Conservation (phyloP, 2,888 invertebrate genomes). For the Actias luna region DNA sequence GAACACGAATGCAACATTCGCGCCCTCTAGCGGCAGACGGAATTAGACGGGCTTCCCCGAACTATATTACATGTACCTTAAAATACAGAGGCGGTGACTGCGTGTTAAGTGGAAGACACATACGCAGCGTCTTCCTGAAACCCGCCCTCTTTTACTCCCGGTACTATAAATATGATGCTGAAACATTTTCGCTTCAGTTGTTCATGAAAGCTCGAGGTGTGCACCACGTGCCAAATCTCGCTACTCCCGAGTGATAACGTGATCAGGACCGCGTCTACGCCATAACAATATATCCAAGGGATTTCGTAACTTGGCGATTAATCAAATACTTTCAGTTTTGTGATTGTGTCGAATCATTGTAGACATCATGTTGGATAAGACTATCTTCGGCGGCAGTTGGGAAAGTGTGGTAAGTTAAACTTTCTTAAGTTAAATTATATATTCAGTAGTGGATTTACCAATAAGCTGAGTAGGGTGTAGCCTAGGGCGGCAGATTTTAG, state of each 20-base stretch:
- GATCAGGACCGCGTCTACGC: slow-evolving; percentile 50
- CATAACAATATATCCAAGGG: slow-evolving; percentile 30
- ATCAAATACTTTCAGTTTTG: slow-evolving; percentile 38
- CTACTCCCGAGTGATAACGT: slow-evolving; percentile 62
- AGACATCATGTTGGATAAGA: slow-evolving; percentile 72
- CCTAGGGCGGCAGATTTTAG: no score
- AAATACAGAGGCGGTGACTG: slow-evolving; percentile 65
- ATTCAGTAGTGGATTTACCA: no score
- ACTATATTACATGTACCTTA: slow-evolving; percentile 59
- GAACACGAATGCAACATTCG: slow-evolving; percentile 37
- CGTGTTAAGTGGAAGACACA: slow-evolving; percentile 64
- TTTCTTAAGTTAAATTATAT: background rate
- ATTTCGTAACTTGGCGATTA: slow-evolving; percentile 42
- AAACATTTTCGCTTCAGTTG: slow-evolving; percentile 69
- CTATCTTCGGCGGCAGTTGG: slow-evolving; percentile 73
- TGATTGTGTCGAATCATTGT: slow-evolving; percentile 45
- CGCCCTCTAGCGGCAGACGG: slow-evolving; percentile 37
- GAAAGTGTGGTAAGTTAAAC: slow-evolving; percentile 73
- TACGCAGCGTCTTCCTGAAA: slow-evolving; percentile 66
- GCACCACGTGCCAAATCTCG: slow-evolving; percentile 64
- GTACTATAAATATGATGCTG: slow-evolving; percentile 74
- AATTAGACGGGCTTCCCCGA: slow-evolving; percentile 75
- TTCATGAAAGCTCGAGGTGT: slow-evolving; percentile 66
- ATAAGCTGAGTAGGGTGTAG: no score
- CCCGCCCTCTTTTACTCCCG: slow-evolving; percentile 58